These are phyloP conservation scores for Girardia tigrina DNA, from an alignment of 2,888 invertebrate species.

Conservation along the genomic window DNA sequence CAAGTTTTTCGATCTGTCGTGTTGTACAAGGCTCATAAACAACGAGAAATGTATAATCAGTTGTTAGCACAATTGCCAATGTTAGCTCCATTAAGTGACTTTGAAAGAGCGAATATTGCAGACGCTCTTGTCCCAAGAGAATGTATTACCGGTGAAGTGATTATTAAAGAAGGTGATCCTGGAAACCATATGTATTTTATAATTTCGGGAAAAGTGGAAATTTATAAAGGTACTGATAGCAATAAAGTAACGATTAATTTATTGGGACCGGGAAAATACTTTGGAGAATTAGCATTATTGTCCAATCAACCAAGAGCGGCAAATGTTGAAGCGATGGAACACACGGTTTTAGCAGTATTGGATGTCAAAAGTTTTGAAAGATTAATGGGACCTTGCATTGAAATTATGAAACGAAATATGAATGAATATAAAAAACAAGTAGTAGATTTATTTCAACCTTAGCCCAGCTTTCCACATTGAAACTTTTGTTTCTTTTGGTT, in stretches of 20 bases:
- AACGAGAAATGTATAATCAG: conserved; percentile 88
- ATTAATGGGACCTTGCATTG: conserved; percentile 89
- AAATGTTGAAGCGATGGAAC: conserved; percentile 59
- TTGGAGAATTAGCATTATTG: conserved; percentile 72
- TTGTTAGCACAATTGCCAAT: conserved; percentile 51
- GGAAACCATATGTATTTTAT: conserved; percentile 97
- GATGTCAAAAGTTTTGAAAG: conserved; percentile 95
- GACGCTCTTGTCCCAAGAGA: conserved; percentile 75
- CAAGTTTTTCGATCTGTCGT: conserved; percentile 87
- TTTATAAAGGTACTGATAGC: neutral
- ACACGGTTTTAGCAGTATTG: conserved; percentile 57
- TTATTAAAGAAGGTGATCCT: conserved; percentile 72
- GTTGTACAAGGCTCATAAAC: conserved; percentile 86
- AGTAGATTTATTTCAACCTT: neutral
- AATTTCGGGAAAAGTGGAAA: conserved; percentile 61
- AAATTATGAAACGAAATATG: conserved; percentile 91
- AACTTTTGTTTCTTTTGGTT: too few relatives aligned
- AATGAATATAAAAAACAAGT: neutral
- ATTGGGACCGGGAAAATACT: neutral
- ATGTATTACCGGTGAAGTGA: conserved; percentile 63
- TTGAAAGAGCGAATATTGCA: conserved; percentile 90
- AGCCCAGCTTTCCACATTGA: too few relatives aligned
- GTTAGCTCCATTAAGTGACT: conserved; percentile 50
- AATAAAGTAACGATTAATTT: neutral
- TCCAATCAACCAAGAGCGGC: conserved; percentile 93